Evolutionary conservation across 64 coral and sea anemone species (phyloP).

Genomic region (Stylophora pistillata): DNA sequence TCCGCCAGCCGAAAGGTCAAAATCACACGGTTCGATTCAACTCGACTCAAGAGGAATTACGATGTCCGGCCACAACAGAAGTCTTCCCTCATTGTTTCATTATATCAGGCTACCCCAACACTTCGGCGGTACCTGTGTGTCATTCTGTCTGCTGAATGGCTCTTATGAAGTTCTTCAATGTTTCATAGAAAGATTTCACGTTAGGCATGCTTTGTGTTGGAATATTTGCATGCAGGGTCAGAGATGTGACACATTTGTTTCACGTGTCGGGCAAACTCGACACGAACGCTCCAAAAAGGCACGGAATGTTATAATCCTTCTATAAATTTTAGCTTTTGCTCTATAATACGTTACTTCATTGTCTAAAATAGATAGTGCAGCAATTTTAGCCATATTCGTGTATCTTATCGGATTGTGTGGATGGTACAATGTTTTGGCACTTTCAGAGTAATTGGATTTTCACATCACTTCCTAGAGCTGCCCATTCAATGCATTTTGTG

Average conservation of each 20-base stretch:
- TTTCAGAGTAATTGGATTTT: constrained; percentile 1
- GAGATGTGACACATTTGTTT: neutral
- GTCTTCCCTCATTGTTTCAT: neutral
- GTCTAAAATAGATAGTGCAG: neutral
- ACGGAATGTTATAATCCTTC: neutral
- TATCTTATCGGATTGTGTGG: neutral
- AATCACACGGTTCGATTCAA: too few species aligned
- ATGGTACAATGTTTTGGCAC: neutral
- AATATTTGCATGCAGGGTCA: neutral
- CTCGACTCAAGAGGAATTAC: too few species aligned
- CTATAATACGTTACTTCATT: neutral
- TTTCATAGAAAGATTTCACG: neutral
- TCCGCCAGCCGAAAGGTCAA: too few species aligned
- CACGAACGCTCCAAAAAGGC: neutral
- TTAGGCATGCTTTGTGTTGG: neutral
- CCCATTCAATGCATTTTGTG: neutral
- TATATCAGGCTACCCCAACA: too few species aligned
- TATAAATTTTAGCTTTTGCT: neutral
- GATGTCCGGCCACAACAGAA: neutral
- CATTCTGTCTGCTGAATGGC: neutral
- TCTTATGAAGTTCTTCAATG: neutral
- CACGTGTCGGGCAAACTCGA: neutral
- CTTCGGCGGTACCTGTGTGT: neutral
- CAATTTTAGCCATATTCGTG: neutral
- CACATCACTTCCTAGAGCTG: neutral